These are phyloP conservation scores for Etheostoma spectabile DNA, from an alignment of 2,113 vertebrate species.

Conservation along the genomic window DNA sequence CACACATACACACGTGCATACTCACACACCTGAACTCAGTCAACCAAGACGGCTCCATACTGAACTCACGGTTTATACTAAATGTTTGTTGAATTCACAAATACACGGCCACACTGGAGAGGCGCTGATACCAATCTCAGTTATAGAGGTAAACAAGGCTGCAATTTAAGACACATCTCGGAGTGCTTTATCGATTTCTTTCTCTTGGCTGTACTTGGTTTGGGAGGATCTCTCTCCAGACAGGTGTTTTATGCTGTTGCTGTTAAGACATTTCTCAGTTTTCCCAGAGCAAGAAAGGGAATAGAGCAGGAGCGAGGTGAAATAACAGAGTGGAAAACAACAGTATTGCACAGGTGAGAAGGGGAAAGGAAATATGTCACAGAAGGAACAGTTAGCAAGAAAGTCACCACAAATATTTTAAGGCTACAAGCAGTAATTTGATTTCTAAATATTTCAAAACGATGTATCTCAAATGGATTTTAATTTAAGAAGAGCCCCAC, in stretches of 20 bases:
- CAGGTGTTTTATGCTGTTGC: slow-evolving; percentile 32
- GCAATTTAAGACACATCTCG: slow-evolving; percentile 9
- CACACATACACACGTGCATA: slow-evolving; percentile 31
- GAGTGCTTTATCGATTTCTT: slow-evolving; percentile 30
- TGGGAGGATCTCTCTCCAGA: slow-evolving; percentile 27
- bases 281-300: neutral
- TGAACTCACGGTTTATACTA: neutral
- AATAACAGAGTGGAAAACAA: neutral
- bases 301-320: neutral
- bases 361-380: slow-evolving; percentile 3
- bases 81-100: slow-evolving; percentile 6
- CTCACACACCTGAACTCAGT: slow-evolving; percentile 65
- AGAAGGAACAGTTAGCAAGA: neutral
- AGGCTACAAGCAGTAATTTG: neutral
- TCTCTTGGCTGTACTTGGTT: slow-evolving; percentile 23
- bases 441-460: neutral
- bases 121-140: neutral
- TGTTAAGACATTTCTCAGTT: slow-evolving; percentile 30
- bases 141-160: slow-evolving; percentile 35
- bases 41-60: neutral
- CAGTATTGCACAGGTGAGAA: neutral
- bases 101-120: neutral
- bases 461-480: neutral
- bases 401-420: neutral
- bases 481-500: neutral